phyloP scores from a whole-genome alignment of 2,113 vertebrate genomes.

The Nesogale talazaci region DNA sequence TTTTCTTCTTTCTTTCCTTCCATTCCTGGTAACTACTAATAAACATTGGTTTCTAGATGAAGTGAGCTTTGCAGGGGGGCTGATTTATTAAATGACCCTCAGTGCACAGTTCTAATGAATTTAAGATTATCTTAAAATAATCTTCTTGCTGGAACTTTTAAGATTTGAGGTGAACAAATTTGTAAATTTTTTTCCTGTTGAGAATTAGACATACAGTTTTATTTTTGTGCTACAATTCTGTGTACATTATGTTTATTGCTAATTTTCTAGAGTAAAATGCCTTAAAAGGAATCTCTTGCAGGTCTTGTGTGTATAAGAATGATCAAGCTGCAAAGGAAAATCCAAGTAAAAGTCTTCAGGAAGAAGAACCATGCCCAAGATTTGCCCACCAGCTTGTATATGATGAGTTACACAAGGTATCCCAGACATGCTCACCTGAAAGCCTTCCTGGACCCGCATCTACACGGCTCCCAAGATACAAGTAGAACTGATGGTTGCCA shows the following conservation, averaged over 20 bases:
- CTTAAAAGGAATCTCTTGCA: slow-evolving; percentile 81
- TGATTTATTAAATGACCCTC: slow-evolving; percentile 34
- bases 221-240: background rate
- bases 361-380: slow-evolving; percentile 98
- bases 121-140: slow-evolving; percentile 1
- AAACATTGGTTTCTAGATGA: background rate
- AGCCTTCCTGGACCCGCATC: background rate
- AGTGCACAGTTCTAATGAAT: slow-evolving; percentile 28
- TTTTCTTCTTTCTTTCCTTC: too few relatives aligned
- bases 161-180: slow-evolving; percentile 3
- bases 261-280: slow-evolving; percentile 1
- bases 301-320: slow-evolving; percentile 99
- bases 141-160: background rate
- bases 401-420: slow-evolving; percentile 98
- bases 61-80: slow-evolving; percentile 21
- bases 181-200: slow-evolving; percentile 16
- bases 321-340: slow-evolving; percentile 98
- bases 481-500: slow-evolving; percentile 47
- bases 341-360: slow-evolving; percentile 94
- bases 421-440: background rate
- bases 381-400: slow-evolving; percentile 99
- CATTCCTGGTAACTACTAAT: background rate
- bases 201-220: slow-evolving; percentile 1
- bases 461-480: background rate
- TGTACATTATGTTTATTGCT: slow-evolving; percentile 3